Conservation (phyloP, 2,888 invertebrate genomes). For the Lasioglossum pauxillum region DNA sequence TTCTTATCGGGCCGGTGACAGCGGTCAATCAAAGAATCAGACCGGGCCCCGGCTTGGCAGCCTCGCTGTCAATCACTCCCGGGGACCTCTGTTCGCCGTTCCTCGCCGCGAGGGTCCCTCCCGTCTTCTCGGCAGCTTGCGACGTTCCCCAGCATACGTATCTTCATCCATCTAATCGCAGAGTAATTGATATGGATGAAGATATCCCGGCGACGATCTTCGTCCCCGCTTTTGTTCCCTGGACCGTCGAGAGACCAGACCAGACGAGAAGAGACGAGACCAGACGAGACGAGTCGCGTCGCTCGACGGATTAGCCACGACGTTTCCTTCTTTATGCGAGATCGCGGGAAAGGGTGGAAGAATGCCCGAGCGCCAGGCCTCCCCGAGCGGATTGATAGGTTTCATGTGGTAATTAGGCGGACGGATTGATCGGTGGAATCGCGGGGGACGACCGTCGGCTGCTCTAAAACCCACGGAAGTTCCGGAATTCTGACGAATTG, state of each 20-base stretch:
- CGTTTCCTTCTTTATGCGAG: conserved; percentile 59
- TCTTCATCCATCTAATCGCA: conserved; percentile 83
- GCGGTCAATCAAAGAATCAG: conserved; percentile 84
- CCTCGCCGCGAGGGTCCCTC: conserved; percentile 60
- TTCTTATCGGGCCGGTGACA: conserved; percentile 83
- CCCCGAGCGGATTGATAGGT: conserved; percentile 43
- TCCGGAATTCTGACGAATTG: conserved; percentile 10
- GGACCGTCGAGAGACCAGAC: background rate
- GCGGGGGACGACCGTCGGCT: background rate
- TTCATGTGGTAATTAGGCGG: conserved; percentile 59
- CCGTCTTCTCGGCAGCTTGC: conserved; percentile 41
- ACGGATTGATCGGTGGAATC: conserved; percentile 50
- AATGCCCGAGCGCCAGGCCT: conserved; percentile 17
- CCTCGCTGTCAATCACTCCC: conserved; percentile 82
- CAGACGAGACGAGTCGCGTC: conserved; percentile 10
- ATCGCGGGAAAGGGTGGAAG: conserved; percentile 39
- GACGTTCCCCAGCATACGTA: conserved; percentile 64
- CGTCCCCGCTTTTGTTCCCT: conserved; percentile 22
- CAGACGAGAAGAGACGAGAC: background rate
- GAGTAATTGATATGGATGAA: conserved; percentile 84
- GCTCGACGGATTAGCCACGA: conserved; percentile 57
- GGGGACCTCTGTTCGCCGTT: conserved; percentile 54
- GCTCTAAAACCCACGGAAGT: background rate
- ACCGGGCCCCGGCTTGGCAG: conserved; percentile 74
- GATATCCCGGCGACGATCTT: conserved; percentile 75